Base-by-base conservation (phyloP, 64 coral and sea anemone genomes). In the Hydrozoanthus tunicans region DNA sequence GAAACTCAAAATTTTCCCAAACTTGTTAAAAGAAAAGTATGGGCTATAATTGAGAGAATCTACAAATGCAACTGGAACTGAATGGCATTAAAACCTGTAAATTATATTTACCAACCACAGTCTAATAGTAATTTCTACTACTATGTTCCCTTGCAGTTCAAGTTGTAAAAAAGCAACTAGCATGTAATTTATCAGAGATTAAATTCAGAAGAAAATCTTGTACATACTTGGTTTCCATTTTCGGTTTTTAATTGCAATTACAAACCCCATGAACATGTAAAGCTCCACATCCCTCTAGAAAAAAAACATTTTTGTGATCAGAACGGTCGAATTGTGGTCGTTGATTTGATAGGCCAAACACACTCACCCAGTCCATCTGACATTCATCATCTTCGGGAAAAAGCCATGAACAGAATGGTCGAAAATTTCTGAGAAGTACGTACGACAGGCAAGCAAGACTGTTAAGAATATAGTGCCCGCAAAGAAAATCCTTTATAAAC, bases 391-490 rank as follows among this genome's bases (percentile, higher is more conserved):
- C 94, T 20, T 62, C 68, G 5, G 89, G 91, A 32, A 99, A 99
- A 73, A 99, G 69, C 96, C 94, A 99, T 11, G 58, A 60, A 88
- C 96, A 99, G 85, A 99, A 95, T 20, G 96, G 96, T 12, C 79
- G 76, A 64, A 99, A 60, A 24, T 80, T 93, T 56, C 85, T 93
- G 15, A 99, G 58, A 25, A 99, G 59, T 60, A 91, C 59, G 60
- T 94, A 99, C 12, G 89, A 88, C 11, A 84, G 76, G 66, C 89
- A 93, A 15, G 92, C 82, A 56, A 95, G 6, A 6, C 82, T 24
- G 67, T 99, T 99, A 11, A 99, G 91, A 93, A 99, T 94, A 60
- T 99, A 99, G 70, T 99, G 94, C 6, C 91, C 92, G 58, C 88
- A 92, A 6, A 95, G 78, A 17, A 95, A 81, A 10, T 89, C 17